These are phyloP conservation scores for Gobius niger DNA, from an alignment of 2,113 vertebrate species.

Conservation along the genomic window DNA sequence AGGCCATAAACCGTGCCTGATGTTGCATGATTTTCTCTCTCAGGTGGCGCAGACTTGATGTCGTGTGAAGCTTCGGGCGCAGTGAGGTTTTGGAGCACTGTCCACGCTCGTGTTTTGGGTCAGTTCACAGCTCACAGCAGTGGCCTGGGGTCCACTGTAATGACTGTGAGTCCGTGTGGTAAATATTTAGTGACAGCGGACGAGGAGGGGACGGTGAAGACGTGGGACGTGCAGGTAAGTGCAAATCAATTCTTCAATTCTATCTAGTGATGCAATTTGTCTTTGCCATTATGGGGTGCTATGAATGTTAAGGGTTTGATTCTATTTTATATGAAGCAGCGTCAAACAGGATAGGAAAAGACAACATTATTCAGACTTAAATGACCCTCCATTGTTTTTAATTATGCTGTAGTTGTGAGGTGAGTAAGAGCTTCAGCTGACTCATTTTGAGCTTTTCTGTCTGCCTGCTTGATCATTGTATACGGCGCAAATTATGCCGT, in stretches of 20 bases:
- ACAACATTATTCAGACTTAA: no score
- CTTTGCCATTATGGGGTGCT: no score
- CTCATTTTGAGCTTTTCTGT: no score
- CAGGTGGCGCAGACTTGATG: constrained; percentile 72
- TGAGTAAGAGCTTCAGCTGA: no score
- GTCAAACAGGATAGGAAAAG: no score
- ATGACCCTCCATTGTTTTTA: no score
- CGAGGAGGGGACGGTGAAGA: constrained; percentile 68
- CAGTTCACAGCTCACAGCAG: constrained; percentile 69
- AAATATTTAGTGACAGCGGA: constrained; percentile 74
- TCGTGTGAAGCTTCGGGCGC: constrained; percentile 75
- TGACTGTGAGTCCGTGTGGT: constrained; percentile 61
- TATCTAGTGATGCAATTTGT: no score
- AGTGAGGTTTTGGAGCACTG: constrained; percentile 76
- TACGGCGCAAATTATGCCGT: no score
- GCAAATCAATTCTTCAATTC: not conserved
- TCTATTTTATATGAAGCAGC: no score
- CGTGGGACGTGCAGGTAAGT: constrained; percentile 71
- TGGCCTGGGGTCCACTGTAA: constrained; percentile 66
- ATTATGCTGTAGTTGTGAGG: no score
- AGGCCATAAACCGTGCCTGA: not conserved
- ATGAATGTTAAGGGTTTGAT: no score
- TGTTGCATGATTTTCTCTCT: not conserved
- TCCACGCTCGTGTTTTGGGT: constrained; percentile 62
- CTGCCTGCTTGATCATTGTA: no score